Base-by-base conservation (phyloP, 2,113 vertebrate species). In the Eublepharis macularius region DNA sequence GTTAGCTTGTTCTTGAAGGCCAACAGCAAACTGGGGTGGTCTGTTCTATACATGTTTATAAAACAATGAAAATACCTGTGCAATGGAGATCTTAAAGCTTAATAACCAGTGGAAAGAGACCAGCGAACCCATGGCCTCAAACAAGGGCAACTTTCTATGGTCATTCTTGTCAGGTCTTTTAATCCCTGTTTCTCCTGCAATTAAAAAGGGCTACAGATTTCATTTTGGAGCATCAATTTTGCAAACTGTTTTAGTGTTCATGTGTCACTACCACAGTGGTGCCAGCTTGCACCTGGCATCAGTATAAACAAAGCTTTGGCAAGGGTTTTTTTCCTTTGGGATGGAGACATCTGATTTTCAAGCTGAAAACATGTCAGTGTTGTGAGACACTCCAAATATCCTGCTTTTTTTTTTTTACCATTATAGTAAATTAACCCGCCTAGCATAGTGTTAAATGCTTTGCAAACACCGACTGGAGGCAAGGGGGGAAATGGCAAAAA, bases 201-300 rank as follows among this genome's bases (percentile, higher is more conserved):
- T 32, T 66, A 51, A 88, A 47, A 76, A 80, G 92, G 84, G 90
- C 92, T 91, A 90, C 83, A 36, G 85, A 57, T 93, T 93, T 94
- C 88, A 88, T 94, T 93, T 89, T 91, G 91, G 93, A 80, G 84
- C 83, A 51, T 19, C 47, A 76, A 86, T 93, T 93, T 91, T 84
- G 89, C 93, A 92, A 94, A 94, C 94, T 81, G 47, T 90, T 86
- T 63, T 93, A 95, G 92, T 82, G 82, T 93, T 94, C 93, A 4
- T 95, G 93, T 95, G 94, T 95, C 94, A 94, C 94, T 94, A 93
- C 94, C 92, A 94, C 92, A 93, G 93, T 94, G 95, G 88, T 81
- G 94, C 95, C 92, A 92, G 93, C 92, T 94, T 94, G 92, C 95
- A 96, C 95, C 96, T 96, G 95, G 95, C 94, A 94, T 93, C 90